Base-by-base conservation (phyloP, 2,113 vertebrate genomes). In the Thalassarche chlororhynchos region DNA sequence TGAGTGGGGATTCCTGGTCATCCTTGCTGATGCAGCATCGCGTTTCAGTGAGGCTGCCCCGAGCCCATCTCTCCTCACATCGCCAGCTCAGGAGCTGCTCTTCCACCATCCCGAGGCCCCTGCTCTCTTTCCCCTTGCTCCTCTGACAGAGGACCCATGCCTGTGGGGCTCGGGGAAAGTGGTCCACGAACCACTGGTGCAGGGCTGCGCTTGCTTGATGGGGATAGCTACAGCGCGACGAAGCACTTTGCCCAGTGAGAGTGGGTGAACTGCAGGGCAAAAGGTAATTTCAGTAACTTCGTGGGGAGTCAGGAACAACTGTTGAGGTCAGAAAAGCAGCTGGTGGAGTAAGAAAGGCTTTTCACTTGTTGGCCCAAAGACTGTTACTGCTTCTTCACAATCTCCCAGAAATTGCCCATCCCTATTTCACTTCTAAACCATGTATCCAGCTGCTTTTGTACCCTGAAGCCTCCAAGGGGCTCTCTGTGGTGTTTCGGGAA, bases 181-280 rank as follows among this genome's bases (percentile, higher is more conserved):
- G 6, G 32, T 18, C 3, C 21, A 36, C 1, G 6, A 52, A 61
- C 11, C 3, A 6, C 32, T 1, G 3, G 21, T 3, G 11, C 23
- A 23, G 52, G 25, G n/a, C 29, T 76, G 18, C 2, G 0, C 36
- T 49, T 1, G 5, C n/a, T 58, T 68, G 42, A 71, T n/a, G 34
- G 32, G 38, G 47, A 36, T 20, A 64, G 38, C 31, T 52, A 20
- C 32, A 44, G 32, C 2, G 0, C 0, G 8, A 31, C 3, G 2
- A 51, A 40, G 54, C 2, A 3, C 36, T 51, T 68, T 40, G 25
- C 62, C 44, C 26, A 20, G 36, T 10, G 19, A 44, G 25, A 61
- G 10, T 6, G 36, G 21, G 29, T 17, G 17, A 69, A 54, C 38
- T 38, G 32, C 55, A 42, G 26, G 46, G 55, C 26, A 36, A 87